A percentile compares a stretch with the other conserved stretches of the same genome.
phyloP scores from a whole-genome alignment of 2,113 vertebrate genomes.

The Miniopterus natalensis region DNA sequence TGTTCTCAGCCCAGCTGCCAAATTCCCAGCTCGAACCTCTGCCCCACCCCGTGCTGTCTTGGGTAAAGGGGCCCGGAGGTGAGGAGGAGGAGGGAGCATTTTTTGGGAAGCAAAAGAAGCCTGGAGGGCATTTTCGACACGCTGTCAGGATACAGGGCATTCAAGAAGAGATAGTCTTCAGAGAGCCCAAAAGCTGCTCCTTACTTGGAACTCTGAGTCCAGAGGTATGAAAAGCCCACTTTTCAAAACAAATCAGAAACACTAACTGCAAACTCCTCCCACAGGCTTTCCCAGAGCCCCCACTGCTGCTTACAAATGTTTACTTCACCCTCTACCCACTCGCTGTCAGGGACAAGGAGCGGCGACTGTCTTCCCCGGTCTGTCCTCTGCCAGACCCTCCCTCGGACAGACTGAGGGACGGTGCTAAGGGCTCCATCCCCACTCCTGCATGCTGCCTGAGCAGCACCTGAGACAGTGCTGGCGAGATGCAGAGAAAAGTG shows the following conservation, averaged over 20 bases:
- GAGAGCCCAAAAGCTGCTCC: neutral
- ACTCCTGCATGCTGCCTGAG: rapidly evolving
- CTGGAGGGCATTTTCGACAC: neutral
- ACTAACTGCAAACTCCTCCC: neutral
- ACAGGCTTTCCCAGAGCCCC: neutral
- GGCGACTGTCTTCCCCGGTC: rapidly evolving
- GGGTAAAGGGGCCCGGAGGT: neutral
- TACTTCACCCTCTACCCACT: neutral
- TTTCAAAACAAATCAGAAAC: neutral
- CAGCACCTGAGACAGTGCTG: neutral
- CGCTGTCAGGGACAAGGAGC: rapidly evolving
- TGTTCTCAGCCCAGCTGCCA: no score
- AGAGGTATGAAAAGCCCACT: neutral
- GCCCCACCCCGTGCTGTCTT: rapidly evolving
- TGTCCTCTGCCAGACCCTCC: neutral
- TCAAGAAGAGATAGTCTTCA: neutral
- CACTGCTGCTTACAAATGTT: neutral
- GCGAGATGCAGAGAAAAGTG: no score
- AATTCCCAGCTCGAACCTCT: neutral
- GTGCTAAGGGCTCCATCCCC: rapidly evolving
- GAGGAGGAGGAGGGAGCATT: neutral
- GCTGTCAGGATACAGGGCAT: neutral
- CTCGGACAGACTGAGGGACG: neutral
- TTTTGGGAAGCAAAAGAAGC: neutral
- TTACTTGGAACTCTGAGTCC: neutral